Evolutionary conservation across 1,140 invertebrate species (phyloP).

Genomic region (Aphelenchoides besseyi): DNA sequence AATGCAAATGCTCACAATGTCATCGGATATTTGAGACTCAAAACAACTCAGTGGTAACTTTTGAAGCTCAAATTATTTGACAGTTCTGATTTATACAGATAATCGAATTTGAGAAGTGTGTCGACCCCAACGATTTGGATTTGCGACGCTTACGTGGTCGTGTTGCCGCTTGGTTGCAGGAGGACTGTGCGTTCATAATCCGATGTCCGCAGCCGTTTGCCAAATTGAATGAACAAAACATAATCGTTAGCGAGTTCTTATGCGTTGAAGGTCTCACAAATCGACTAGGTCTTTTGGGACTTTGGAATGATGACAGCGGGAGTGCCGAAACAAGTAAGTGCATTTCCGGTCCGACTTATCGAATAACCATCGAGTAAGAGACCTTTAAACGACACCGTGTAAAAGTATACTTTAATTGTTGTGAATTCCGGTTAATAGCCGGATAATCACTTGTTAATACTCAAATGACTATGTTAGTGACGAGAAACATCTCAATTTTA

Average conservation of each 20-base stretch:
- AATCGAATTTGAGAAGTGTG: constrained; percentile 10
- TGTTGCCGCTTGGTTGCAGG: background rate
- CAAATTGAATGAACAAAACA: background rate
- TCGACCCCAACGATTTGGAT: background rate
- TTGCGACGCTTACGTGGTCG: background rate
- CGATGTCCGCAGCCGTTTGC: background rate
- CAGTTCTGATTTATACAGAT: background rate
- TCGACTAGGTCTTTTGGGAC: background rate
- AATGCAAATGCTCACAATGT: background rate
- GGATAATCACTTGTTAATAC: background rate
- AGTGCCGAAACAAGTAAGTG: background rate
- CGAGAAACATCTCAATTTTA: background rate
- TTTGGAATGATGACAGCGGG: constrained; percentile 5
- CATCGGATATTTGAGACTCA: background rate
- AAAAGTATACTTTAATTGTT: background rate
- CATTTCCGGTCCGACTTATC: background rate
- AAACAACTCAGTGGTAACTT: constrained; percentile 6
- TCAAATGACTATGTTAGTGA: background rate
- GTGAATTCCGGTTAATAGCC: background rate
- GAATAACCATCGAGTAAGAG: background rate
- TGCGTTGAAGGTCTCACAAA: background rate
- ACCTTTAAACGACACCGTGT: background rate
- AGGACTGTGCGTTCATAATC: background rate
- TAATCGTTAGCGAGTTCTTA: background rate
- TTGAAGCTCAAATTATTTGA: no score